Conservation (phyloP, 2,888 invertebrate genomes). For the Amphipyra tragopoginis region DNA sequence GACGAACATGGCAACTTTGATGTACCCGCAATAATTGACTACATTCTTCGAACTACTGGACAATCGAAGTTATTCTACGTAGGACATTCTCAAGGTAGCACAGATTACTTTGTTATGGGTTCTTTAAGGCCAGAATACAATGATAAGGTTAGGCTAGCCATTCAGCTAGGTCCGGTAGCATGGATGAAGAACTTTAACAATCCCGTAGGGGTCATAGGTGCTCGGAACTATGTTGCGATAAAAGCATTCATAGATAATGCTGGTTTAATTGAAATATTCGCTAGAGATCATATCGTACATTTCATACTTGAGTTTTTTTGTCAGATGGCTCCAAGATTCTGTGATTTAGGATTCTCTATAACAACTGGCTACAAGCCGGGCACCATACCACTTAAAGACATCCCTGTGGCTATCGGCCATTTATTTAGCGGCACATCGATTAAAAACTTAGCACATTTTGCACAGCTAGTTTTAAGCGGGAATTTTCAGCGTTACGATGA, state of each 20-base stretch:
- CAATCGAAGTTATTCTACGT: conserved; percentile 90
- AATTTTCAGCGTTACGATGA: conserved; percentile 80
- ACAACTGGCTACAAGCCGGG: conserved; percentile 89
- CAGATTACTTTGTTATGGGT: conserved; percentile 88
- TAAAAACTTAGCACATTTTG: conserved; percentile 86
- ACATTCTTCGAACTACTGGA: conserved; percentile 79
- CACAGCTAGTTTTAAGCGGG: conserved; percentile 81
- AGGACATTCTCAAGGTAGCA: conserved; percentile 93
- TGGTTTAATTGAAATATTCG: conserved; percentile 91
- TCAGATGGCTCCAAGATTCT: conserved; percentile 84
- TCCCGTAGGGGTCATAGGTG: conserved; percentile 64
- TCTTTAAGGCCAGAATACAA: conserved; percentile 90
- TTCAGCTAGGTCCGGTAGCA: conserved; percentile 84
- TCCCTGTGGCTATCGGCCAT: conserved; percentile 88
- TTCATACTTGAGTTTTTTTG: conserved; percentile 75
- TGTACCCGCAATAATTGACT: conserved; percentile 91
- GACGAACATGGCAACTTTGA: conserved; percentile 93
- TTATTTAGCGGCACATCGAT: conserved; percentile 88
- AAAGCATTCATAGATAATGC: conserved; percentile 74
- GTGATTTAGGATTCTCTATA: conserved; percentile 88
- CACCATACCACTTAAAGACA: conserved; percentile 86
- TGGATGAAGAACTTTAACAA: conserved; percentile 86
- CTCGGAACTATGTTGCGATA: conserved; percentile 59
- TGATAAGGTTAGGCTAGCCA: conserved; percentile 86
- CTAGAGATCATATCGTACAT: conserved; percentile 84